Evolutionary conservation across 2,888 invertebrate genomes (phyloP), one percentile per base, ranked within the genome.

Genomic region (Eupithecia exiguata): DNA sequence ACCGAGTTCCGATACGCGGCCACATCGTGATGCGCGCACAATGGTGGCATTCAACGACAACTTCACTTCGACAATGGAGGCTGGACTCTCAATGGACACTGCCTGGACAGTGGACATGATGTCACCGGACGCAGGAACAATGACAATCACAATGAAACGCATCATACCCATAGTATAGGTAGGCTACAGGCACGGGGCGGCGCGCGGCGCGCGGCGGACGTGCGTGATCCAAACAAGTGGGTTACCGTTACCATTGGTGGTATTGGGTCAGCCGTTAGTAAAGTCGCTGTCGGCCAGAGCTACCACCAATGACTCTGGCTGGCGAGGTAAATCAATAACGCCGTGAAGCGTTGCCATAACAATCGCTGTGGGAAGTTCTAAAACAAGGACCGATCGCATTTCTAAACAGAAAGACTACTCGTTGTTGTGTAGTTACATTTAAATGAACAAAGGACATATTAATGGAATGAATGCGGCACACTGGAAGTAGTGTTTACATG

Each of bases 41-140:
- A 90, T 87, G 84, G 84, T 74, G 76, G 69, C 82, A 86, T 87
- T 86, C 84, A 85, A 83, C 82, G 78, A 77, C 89, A 87, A 89
- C 85, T 88, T 87, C 88, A 80, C 87, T 86, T 72, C 76, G 49
- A 72, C 77, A 77, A 76, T 77, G 74, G 81, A 76, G 49, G 71
- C 71, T 73, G 75, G 71, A 75, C 65, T 78, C 80, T 89, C 89
- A 89, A 90, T 88, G 86, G 87, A 83, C 82, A 82, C 86, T 83
- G 86, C 82, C 46, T 46, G 46, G 46, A 1, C 46, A 6, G 46
- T 46, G 46, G n/a, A 79, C 81, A 79, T 90, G 90, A 90, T 86
- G 89, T 89, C 90, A 90, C 88, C 88, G 90, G 90, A 90, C 88
- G 87, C 83, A 84, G 86, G 88, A 87, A 91, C 89, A 89, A 90